These are phyloP conservation scores for Nasua narica DNA, from an alignment of 2,797 vertebrate genomes.

Conservation along the genomic window DNA sequence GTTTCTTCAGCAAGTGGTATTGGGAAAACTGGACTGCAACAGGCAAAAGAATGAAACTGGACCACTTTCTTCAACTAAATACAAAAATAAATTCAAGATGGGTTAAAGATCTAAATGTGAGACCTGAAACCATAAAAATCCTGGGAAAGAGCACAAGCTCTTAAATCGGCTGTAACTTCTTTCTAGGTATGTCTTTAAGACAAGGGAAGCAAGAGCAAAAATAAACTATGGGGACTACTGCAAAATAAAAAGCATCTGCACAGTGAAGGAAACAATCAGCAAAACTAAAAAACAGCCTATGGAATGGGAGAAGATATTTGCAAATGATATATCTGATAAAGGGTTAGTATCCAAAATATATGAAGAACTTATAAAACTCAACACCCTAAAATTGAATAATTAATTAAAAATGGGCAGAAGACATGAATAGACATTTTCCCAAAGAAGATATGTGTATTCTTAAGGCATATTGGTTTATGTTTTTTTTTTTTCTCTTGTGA, in stretches of 20 bases:
- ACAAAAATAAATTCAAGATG: neutral
- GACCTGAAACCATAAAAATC: neutral
- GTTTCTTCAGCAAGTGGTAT: neutral
- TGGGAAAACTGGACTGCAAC: neutral
- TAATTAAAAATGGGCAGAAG: neutral
- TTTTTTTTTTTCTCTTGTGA: neutral
- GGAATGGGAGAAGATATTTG: neutral
- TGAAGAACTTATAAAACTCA: neutral
- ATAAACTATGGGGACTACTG: neutral
- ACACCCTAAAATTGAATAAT: neutral
- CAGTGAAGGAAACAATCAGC: neutral
- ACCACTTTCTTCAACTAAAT: neutral
- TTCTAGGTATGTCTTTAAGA: neutral
- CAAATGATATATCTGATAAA: neutral
- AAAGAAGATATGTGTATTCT: neutral
- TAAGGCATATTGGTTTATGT: neutral
- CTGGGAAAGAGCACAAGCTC: neutral
- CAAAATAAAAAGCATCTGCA: neutral
- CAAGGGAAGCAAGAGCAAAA: neutral
- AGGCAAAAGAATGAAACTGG: neutral
- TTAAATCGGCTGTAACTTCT: neutral
- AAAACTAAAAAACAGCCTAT: neutral
- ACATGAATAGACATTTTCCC: neutral
- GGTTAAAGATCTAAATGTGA: neutral
- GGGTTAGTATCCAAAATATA: neutral